These are phyloP conservation scores for Caenorhabditis panamensis DNA, from an alignment of 2,888 invertebrate species.

Conservation along the genomic window DNA sequence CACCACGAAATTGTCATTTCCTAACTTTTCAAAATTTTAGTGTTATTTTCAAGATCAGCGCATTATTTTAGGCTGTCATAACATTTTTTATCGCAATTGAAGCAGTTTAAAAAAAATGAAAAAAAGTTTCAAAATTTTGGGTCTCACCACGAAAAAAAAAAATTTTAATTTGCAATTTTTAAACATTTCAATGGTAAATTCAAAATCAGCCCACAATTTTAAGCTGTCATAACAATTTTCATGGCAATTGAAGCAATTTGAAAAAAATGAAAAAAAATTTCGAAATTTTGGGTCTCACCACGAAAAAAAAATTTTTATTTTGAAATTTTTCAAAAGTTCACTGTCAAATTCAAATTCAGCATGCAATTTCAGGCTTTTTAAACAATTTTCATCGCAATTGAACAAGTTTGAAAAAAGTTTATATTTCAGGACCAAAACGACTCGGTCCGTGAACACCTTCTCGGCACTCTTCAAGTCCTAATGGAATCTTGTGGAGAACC, in stretches of 20 bases:
- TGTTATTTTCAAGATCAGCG: background rate
- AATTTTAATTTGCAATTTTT: background rate
- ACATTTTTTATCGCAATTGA: background rate
- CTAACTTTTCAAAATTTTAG: background rate
- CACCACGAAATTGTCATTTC: slow-evolving; percentile 6
- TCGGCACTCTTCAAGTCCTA: slow-evolving; percentile 40
- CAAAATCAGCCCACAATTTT: no score
- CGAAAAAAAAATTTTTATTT: no score
- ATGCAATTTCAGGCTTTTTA: no score
- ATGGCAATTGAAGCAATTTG: background rate
- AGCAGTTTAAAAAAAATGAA: background rate
- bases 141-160: background rate
- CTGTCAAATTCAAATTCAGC: no score
- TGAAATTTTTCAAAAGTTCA: no score
- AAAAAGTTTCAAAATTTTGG: background rate
- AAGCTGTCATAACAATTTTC: background rate
- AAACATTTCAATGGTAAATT: background rate
- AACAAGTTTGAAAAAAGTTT: background rate
- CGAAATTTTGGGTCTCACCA: background rate
- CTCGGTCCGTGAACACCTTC: slow-evolving; percentile 37
- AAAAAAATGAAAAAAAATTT: background rate
- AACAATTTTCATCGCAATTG: no score
- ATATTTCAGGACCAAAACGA: slow-evolving; percentile 60
- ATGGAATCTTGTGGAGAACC: slow-evolving; percentile 40
- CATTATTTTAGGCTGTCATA: background rate